Conservation (phyloP, 2,888 invertebrate genomes). For the Epistrophe eligans region DNA sequence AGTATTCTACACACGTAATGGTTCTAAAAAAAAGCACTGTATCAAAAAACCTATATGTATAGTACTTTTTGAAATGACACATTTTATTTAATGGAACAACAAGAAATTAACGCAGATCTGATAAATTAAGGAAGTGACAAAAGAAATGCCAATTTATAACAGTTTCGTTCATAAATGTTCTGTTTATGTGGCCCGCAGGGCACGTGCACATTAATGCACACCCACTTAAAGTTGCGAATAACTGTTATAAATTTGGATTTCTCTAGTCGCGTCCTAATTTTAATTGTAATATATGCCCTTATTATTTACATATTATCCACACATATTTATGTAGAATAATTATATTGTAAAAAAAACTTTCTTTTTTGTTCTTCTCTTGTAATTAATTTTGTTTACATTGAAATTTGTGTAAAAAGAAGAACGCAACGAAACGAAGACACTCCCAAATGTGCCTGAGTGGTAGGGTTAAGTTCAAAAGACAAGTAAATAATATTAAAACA, state of each 20-base stretch:
- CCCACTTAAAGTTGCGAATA: no score
- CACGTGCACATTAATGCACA: no score
- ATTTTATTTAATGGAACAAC: slow-evolving; percentile 27
- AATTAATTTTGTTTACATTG: slow-evolving; percentile 19
- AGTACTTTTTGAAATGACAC: slow-evolving; percentile 44
- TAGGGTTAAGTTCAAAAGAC: slow-evolving; percentile 59
- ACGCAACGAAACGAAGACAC: slow-evolving; percentile 38
- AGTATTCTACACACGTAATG: slow-evolving; percentile 52
- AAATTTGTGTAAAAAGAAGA: slow-evolving; percentile 19
- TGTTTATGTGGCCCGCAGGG: no score
- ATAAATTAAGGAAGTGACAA: not conserved
- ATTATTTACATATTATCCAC: slow-evolving; percentile 50
- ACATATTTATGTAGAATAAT: slow-evolving; percentile 74
- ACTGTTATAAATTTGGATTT: no score
- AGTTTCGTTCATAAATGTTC: no score
- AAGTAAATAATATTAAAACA: slow-evolving; percentile 26
- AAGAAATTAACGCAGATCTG: slow-evolving; percentile 49
- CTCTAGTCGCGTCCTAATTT: slow-evolving; percentile 24
- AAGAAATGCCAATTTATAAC: no score
- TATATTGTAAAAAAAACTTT: slow-evolving; percentile 50
- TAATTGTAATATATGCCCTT: slow-evolving; percentile 65
- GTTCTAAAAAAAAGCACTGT: slow-evolving; percentile 63
- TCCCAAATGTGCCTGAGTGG: slow-evolving; percentile 69
- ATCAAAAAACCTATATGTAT: slow-evolving; percentile 55
- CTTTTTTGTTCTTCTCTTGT: slow-evolving; percentile 38